phyloP scores from a whole-genome alignment of 37 sponge, comb jelly and placozoan species.

The Ianthella basta region DNA sequence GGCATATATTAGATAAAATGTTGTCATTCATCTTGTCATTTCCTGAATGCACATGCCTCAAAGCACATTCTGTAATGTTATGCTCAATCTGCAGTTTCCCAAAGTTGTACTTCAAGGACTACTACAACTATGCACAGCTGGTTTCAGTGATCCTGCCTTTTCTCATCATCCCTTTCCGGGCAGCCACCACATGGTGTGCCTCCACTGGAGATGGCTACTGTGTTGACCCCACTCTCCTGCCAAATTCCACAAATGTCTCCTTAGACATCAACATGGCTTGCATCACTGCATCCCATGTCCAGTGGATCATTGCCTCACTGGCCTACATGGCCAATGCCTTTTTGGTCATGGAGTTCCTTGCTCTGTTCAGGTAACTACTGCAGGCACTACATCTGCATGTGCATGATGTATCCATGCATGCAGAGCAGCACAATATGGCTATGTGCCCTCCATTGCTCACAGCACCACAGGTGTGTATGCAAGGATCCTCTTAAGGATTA shows the following conservation, averaged over 20 bases:
- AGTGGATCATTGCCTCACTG: conserved; percentile 32
- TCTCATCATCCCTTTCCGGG: conserved; percentile 20
- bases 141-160: not conserved
- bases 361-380: conserved; percentile 27
- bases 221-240: not conserved
- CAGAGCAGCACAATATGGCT: too few species aligned
- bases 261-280: conserved; percentile 21
- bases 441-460: not conserved
- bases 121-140: conserved; percentile 11
- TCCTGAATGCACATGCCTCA: too few species aligned
- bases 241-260: not conserved
- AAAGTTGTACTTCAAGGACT: conserved; percentile 1
- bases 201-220: conserved; percentile 32
- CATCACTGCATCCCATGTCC: conserved; percentile 13
- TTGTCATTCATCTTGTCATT: too few species aligned
- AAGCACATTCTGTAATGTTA: not conserved
- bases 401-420: too few species aligned
- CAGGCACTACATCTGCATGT: too few species aligned
- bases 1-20: too few species aligned
- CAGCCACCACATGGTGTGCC: conserved; percentile 37
- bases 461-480: conserved; percentile 21
- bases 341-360: conserved; percentile 2
- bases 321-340: conserved; percentile 27
- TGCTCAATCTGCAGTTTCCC: not conserved
- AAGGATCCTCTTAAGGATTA: conserved; percentile 21